These are phyloP conservation scores for Plumapathes pennacea DNA, from an alignment of 92 coral and sea anemone genomes.

Conservation along the genomic window DNA sequence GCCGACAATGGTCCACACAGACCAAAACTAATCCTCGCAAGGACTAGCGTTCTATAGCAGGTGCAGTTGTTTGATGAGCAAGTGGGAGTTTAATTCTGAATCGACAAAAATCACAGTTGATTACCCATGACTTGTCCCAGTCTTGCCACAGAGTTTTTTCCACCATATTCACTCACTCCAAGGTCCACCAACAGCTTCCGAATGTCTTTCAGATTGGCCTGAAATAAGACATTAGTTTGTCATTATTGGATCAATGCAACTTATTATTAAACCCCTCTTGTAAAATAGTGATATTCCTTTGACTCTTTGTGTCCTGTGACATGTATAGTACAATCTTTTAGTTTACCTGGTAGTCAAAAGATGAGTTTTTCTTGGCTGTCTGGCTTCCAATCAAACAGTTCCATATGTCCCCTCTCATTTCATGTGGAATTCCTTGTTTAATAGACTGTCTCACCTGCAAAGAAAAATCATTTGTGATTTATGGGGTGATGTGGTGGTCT, in stretches of 20 bases:
- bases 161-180: slow-evolving; percentile 95
- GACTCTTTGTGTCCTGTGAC: background rate
- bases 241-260: background rate
- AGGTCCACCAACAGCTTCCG: slow-evolving; percentile 80
- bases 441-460: slow-evolving; percentile 72
- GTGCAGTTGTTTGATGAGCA: too few species aligned
- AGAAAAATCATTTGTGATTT: too few species aligned
- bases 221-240: background rate
- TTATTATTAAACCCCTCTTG: background rate
- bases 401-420: slow-evolving; percentile 76
- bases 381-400: slow-evolving; percentile 70
- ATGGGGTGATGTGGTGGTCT: background rate
- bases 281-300: too few species aligned
- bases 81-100: too few species aligned
- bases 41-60: too few species aligned
- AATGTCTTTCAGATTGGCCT: slow-evolving; percentile 69
- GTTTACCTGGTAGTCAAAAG: slow-evolving; percentile 78
- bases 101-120: background rate
- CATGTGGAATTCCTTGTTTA: slow-evolving; percentile 73
- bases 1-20: too few species aligned
- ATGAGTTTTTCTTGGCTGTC: slow-evolving; percentile 55
- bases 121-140: slow-evolving; percentile 73
- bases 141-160: slow-evolving; percentile 63
- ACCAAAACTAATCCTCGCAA: too few species aligned
- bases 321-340: background rate